A percentile compares a stretch with the other conserved stretches of the same genome.
Conservation (phyloP, 1,140 invertebrate species). For the Ruditapes philippinarum region DNA sequence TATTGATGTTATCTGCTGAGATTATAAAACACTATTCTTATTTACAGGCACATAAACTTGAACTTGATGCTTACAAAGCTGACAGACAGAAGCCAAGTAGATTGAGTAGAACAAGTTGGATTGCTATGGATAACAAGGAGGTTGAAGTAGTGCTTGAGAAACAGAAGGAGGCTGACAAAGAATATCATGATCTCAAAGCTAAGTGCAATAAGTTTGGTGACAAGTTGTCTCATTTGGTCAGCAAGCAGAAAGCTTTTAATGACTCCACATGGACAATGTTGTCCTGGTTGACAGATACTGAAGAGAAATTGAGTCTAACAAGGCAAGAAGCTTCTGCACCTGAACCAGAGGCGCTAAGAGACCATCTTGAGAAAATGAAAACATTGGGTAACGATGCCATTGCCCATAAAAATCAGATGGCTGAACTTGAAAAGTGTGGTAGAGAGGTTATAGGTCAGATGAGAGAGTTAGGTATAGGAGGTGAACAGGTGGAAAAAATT, state of each 20-base stretch:
- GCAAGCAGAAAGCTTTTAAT: conserved; percentile 93
- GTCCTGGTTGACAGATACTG: conserved; percentile 93
- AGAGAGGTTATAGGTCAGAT: conserved; percentile 89
- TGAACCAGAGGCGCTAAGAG: conserved; percentile 95
- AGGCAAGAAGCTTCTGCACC: conserved; percentile 94
- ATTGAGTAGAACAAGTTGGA: conserved; percentile 79
- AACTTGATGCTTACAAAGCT: conserved; percentile 83
- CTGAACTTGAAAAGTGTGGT: conserved; percentile 88
- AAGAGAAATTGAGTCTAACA: conserved; percentile 92
- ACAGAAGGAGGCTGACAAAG: conserved; percentile 78
- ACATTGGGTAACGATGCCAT: conserved; percentile 95
- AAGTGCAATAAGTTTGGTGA: conserved; percentile 90
- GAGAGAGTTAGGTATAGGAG: conserved; percentile 91
- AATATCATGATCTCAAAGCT: conserved; percentile 91
- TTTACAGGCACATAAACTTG: conserved; percentile 82
- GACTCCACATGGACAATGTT: conserved; percentile 94
- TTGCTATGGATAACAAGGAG: conserved; percentile 81
- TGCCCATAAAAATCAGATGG: conserved; percentile 94
- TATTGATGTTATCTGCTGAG: no score
- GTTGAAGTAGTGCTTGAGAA: conserved; percentile 81
- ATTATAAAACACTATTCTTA: no score
- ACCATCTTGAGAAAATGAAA: conserved; percentile 95
- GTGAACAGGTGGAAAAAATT: conserved; percentile 91
- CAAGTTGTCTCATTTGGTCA: conserved; percentile 93
- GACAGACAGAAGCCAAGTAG: conserved; percentile 78